Percentiles rank a stretch among this genome's conserved stretches.
phyloP scores from a whole-genome alignment of 2,797 vertebrate species.

The Pangasius djambal region DNA sequence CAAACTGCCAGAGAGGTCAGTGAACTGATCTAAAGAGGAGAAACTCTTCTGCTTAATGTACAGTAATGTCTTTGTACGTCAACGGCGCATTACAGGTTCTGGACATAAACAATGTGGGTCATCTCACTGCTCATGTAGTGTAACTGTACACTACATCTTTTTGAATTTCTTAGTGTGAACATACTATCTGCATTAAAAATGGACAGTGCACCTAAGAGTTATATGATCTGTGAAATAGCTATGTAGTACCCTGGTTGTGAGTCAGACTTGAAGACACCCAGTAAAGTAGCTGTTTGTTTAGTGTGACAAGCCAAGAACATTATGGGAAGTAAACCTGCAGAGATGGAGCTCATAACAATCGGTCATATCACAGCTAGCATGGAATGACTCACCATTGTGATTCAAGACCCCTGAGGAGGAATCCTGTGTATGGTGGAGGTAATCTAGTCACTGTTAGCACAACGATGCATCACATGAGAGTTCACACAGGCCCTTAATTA shows the following conservation, averaged over 20 bases:
- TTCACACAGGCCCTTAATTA: conserved; percentile 33
- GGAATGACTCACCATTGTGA: conserved; percentile 43
- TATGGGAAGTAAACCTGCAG: conserved; percentile 14
- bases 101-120: not conserved
- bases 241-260: not conserved
- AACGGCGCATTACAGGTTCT: not conserved
- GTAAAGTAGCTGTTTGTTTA: conserved; percentile 9
- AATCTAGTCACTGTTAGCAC: conserved; percentile 31
- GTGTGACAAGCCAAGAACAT: conserved; percentile 20
- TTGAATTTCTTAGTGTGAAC: not conserved
- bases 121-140: conserved; percentile 2
- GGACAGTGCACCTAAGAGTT: not conserved
- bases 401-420: conserved; percentile 22
- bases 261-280: conserved; percentile 1
- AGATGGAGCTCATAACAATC: conserved; percentile 20
- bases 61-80: not conserved
- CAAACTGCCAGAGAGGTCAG: conserved; percentile 29
- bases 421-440: conserved; percentile 24
- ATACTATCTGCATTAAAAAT: not conserved
- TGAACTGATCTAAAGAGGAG: not conserved
- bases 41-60: conserved; percentile 10
- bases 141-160: not conserved
- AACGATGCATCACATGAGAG: conserved; percentile 42
- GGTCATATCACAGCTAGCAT: conserved; percentile 26
- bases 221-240: not conserved